These are phyloP conservation scores for Poeciliopsis retropinna DNA, from an alignment of 2,113 vertebrate genomes.

Conservation along the genomic window DNA sequence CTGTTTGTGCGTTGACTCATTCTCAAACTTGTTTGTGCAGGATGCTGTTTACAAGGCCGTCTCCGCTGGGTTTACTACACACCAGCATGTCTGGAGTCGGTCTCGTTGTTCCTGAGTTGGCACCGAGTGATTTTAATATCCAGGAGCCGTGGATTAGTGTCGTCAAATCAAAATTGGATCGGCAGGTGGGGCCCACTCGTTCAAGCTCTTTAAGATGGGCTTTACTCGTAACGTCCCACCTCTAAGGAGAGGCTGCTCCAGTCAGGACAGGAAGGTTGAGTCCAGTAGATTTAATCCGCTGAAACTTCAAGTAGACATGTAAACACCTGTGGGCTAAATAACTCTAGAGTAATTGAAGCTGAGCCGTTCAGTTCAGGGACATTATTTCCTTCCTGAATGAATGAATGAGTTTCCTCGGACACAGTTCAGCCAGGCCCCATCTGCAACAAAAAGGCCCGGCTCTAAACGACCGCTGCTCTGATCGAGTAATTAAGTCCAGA, in stretches of 20 bases:
- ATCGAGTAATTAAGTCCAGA: constrained; percentile 76
- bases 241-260: constrained; percentile 26
- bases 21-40: neutral
- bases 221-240: constrained; percentile 55
- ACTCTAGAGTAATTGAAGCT: constrained; percentile 42
- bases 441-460: constrained; percentile 51
- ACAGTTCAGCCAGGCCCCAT: constrained; percentile 48
- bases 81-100: neutral
- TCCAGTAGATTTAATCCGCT: constrained; percentile 57
- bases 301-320: constrained; percentile 18
- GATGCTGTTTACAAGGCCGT: neutral
- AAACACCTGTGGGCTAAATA: constrained; percentile 1
- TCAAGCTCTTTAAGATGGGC: constrained; percentile 71
- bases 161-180: constrained; percentile 73
- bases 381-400: constrained; percentile 54
- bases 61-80: neutral
- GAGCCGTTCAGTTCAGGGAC: constrained; percentile 7
- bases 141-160: constrained; percentile 61
- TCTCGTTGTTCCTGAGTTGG: constrained; percentile 38
- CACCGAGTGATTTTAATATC: constrained; percentile 21
- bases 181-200: constrained; percentile 63
- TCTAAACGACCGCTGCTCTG: constrained; percentile 64
- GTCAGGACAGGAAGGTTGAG: constrained; percentile 32
- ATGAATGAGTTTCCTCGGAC: constrained; percentile 49
- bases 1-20: constrained; percentile 1